A percentile compares a stretch with the other conserved stretches of the same genome.
Conservation (phyloP, 2,888 invertebrate genomes). For the Sminthurides aquaticus region DNA sequence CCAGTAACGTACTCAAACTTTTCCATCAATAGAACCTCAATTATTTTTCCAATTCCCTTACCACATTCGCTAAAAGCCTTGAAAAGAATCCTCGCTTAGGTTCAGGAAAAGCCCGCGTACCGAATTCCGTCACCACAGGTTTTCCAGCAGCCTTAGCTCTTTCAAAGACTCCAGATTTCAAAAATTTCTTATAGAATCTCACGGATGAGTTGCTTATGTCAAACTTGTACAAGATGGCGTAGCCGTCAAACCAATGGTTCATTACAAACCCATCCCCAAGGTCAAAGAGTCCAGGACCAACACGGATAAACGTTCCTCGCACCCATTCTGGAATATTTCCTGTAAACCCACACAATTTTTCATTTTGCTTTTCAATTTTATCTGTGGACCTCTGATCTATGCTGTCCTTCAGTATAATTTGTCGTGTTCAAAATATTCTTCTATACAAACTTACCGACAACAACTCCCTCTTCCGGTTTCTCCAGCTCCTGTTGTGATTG, state of each 20-base stretch:
- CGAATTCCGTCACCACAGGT: constrained; percentile 38
- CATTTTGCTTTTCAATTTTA: too few species aligned
- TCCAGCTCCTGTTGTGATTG: constrained; percentile 10
- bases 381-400: too few species aligned
- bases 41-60: constrained; percentile 5
- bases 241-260: constrained; percentile 51
- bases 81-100: constrained; percentile 18
- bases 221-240: constrained; percentile 49
- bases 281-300: constrained; percentile 51
- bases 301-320: constrained; percentile 9
- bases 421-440: too few species aligned
- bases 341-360: background rate
- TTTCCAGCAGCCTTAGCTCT: constrained; percentile 34
- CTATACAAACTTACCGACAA: constrained; percentile 5
- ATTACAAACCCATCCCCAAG: constrained; percentile 47
- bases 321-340: constrained; percentile 12
- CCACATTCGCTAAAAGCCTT: constrained; percentile 14
- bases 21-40: background rate
- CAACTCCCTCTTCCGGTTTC: constrained; percentile 14
- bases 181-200: constrained; percentile 36
- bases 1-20: background rate
- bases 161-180: constrained; percentile 35
- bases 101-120: constrained; percentile 30
- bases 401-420: too few species aligned
- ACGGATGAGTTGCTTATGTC: constrained; percentile 46